These are phyloP conservation scores for Amblyraja radiata DNA, from an alignment of 2,797 vertebrate species.

Conservation along the genomic window DNA sequence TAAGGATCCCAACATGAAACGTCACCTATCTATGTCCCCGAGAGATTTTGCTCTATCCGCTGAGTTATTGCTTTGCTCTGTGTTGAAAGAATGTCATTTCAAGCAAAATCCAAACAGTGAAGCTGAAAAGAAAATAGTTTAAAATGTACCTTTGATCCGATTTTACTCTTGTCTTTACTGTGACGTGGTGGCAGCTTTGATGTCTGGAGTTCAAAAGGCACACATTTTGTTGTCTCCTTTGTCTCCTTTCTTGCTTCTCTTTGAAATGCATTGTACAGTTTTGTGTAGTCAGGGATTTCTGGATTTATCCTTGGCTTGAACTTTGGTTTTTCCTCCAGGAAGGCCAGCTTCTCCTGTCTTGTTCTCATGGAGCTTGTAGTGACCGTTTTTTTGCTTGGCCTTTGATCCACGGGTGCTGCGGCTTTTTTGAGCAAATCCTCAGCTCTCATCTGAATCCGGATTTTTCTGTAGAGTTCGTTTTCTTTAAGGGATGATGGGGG, in stretches of 20 bases:
- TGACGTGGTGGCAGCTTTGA: conserved; percentile 57
- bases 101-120: neutral
- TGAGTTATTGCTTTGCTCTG: too few species aligned
- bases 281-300: conserved; percentile 72
- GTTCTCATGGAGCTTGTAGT: conserved; percentile 59
- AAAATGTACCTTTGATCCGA: conserved; percentile 54
- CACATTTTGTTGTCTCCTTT: conserved; percentile 67
- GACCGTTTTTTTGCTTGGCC: conserved; percentile 44
- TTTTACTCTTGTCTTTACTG: conserved; percentile 47
- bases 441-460: conserved; percentile 62
- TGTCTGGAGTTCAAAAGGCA: conserved; percentile 78
- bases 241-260: conserved; percentile 57
- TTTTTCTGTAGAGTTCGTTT: conserved; percentile 63
- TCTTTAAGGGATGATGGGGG: conserved; percentile 55
- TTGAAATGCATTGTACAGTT: conserved; percentile 73
- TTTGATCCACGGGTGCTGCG: conserved; percentile 49
- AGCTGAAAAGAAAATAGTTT: too few species aligned
- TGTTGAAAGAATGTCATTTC: too few species aligned
- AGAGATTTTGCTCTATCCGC: too few species aligned
- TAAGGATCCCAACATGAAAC: too few species aligned
- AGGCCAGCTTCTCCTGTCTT: conserved; percentile 64
- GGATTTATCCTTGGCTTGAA: conserved; percentile 77
- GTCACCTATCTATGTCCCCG: too few species aligned
- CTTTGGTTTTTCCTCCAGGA: conserved; percentile 70
- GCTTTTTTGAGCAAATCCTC: conserved; percentile 60